Evolutionary conservation across 2,797 vertebrate genomes (phyloP).

Genomic region (Streptopelia turtur): DNA sequence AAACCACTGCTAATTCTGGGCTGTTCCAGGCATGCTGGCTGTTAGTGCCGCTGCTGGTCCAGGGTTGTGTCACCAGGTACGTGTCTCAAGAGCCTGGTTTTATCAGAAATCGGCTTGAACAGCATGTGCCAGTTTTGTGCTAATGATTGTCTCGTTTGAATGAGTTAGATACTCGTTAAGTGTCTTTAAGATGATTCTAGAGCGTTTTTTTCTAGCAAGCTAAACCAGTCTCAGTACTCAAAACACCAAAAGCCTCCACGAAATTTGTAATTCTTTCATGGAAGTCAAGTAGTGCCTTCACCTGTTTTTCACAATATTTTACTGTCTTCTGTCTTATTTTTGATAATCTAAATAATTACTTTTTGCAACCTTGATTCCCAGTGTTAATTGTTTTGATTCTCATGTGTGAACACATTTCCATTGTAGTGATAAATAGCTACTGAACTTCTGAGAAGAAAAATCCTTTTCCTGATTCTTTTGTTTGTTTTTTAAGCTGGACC

Average conservation of each 20-base stretch:
- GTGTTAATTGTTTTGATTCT: background rate
- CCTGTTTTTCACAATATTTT: background rate
- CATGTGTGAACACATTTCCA: background rate
- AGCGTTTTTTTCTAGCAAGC: background rate
- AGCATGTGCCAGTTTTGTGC: background rate
- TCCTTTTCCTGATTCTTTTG: background rate
- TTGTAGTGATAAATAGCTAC: background rate
- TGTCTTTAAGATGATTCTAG: background rate
- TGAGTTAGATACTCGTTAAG: background rate
- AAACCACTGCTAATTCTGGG: background rate
- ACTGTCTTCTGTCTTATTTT: background rate
- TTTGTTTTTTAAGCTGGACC: conserved; percentile 84
- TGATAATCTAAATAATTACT: background rate
- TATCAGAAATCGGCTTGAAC: background rate
- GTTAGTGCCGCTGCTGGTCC: background rate
- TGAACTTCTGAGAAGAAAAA: conserved; percentile 20
- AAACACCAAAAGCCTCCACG: background rate
- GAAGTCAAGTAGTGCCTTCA: background rate
- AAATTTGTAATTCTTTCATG: background rate
- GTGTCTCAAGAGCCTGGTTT: background rate
- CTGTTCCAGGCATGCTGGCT: background rate
- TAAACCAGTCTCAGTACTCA: background rate
- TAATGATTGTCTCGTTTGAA: background rate
- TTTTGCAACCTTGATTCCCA: background rate
- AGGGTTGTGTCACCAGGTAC: background rate